Conservation (phyloP, 53 echinoderm and acorn worm species). For the Astropecten irregularis region DNA sequence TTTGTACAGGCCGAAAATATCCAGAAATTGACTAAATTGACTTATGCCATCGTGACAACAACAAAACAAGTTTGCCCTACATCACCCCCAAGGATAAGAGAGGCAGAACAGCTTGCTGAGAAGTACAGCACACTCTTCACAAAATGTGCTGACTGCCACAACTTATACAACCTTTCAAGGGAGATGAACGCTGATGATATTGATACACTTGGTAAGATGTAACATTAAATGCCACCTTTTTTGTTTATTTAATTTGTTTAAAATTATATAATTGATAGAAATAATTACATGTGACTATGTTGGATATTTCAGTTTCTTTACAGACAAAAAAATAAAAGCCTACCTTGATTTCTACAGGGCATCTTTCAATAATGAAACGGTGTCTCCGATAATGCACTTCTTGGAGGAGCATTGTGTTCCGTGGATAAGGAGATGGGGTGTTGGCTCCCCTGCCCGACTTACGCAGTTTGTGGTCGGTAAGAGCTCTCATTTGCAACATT, state of each 20-base stretch:
- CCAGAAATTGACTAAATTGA: constrained; percentile 1
- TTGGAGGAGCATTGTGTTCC: constrained; percentile 48
- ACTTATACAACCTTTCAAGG: constrained; percentile 15
- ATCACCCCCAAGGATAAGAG: neutral
- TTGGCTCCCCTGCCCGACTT: too few species aligned
- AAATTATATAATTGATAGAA: neutral
- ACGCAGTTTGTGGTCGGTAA: too few species aligned
- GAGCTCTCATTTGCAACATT: too few species aligned
- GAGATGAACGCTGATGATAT: constrained; percentile 19
- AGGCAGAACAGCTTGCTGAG: neutral
- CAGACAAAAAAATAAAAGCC: constrained; percentile 8
- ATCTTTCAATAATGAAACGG: neutral
- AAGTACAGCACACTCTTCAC: constrained; percentile 27
- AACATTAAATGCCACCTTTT: neutral
- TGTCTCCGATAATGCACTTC: constrained; percentile 45
- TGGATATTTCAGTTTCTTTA: neutral
- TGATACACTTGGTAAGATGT: neutral
- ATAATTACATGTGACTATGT: neutral
- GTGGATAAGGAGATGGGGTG: neutral
- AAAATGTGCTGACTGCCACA: constrained; percentile 12
- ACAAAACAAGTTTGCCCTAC: constrained; percentile 27
- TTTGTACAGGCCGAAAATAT: constrained; percentile 9
- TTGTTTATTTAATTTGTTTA: neutral
- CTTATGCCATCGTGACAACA: neutral
- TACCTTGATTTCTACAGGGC: constrained; percentile 15